Percentiles rank a stretch among this genome's conserved stretches.
Evolutionary conservation across 2,888 invertebrate genomes (phyloP).

Genomic region (Anorthoa munda): DNA sequence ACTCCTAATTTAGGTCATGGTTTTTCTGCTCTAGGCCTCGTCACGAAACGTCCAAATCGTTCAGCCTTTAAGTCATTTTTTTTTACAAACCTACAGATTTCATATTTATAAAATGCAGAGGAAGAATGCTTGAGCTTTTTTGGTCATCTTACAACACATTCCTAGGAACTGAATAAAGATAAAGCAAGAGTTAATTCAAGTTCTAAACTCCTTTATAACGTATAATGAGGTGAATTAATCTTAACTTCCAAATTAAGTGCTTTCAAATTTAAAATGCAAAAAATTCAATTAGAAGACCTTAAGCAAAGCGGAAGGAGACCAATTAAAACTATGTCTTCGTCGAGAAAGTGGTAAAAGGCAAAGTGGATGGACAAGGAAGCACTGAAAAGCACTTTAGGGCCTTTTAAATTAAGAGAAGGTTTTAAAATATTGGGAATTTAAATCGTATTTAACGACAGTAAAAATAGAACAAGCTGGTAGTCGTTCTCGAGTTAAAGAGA

Average conservation of each 20-base stretch:
- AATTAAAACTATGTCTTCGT: constrained; percentile 87
- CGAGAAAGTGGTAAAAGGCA: constrained; percentile 75
- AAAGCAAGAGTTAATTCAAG: constrained; percentile 55
- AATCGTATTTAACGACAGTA: constrained; percentile 66
- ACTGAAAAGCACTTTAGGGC: constrained; percentile 80
- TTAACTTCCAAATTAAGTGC: constrained; percentile 74
- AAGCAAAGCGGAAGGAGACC: constrained; percentile 82
- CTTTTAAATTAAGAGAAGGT: constrained; percentile 77
- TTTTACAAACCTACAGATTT: no score
- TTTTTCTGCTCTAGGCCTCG: no score
- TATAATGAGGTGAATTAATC: constrained; percentile 73
- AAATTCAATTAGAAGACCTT: constrained; percentile 81
- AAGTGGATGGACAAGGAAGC: constrained; percentile 76
- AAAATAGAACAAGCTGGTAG: constrained; percentile 59
- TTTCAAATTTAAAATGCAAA: constrained; percentile 78
- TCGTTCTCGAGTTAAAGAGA: constrained; percentile 68
- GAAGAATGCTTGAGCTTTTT: not conserved
- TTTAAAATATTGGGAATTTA: constrained; percentile 75
- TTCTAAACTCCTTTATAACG: constrained; percentile 60
- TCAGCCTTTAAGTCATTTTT: no score
- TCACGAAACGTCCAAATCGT: no score
- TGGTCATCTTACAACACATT: constrained; percentile 4
- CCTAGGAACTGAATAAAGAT: constrained; percentile 50
- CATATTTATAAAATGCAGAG: no score
- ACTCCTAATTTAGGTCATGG: no score